Evolutionary conservation across 2,888 invertebrate species (phyloP), one percentile per base, ranked within the genome.

Genomic region (Pyrochroa serraticornis): DNA sequence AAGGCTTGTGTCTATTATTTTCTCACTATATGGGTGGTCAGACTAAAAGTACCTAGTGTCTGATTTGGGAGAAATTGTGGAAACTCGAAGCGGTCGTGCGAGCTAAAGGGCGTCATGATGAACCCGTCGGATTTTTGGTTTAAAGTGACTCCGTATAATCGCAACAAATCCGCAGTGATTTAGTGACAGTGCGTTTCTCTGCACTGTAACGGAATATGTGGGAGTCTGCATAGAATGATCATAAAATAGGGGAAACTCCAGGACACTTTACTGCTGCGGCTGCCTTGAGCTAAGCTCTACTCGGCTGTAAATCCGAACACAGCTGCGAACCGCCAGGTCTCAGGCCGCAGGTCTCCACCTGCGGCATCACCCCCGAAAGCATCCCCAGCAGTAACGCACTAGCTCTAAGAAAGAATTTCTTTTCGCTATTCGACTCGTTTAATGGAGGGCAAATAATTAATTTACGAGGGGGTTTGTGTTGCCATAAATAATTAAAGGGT

Each of bases 231-330:
- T 71, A 65, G 69, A 69, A 69, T 69, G 69, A 70, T 73, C 71
- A 70, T 72, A 73, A 73, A 73, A 69, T 70, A 62, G 63, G 66
- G 67, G 68, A 64, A 67, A 66, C 63, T 67, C 61, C 50, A 64
- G 69, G 68, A 69, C 70, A 67, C 68, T 72, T 72, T 69, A 71
- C 68, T 68, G 66, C 68, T 68, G 68, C 65, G 71, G 68, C 69
- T 66, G 67, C 67, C 67, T 66, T 67, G 63, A 64, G 70, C 65
- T 73, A 73, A 73, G 73, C 72, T 67, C 72, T 69, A 66, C 65
- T 62, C 68, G 68, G 69, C 62, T 71, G 72, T 73, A 73, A 73
- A 73, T 73, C 72, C 70, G 64, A 65, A 60, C 67, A 66, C 69
- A 69, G 68, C 68, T 70, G 68, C 62, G 65, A 67, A 64, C 52